Conservation (phyloP, 2,797 vertebrate species). For the Morus bassanus region DNA sequence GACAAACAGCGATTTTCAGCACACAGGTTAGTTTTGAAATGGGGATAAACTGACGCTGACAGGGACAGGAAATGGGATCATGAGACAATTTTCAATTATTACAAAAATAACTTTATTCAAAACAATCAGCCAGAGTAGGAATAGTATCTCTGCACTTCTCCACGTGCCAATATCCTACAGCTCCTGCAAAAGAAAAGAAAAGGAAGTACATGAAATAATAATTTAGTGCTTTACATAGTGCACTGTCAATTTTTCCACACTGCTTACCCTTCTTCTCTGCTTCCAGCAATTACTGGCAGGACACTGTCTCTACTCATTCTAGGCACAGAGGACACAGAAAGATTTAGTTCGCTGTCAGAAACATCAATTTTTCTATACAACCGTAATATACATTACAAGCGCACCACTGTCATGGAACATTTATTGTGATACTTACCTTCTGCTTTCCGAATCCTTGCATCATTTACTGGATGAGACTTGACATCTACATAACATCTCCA, state of each 20-base stretch:
- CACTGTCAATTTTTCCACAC: background rate
- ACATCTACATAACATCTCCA: background rate
- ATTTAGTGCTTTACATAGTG: background rate
- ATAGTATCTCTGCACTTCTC: background rate
- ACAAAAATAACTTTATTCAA: conserved; percentile 23
- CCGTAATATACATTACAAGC: background rate
- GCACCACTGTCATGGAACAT: background rate
- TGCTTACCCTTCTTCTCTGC: conserved; percentile 50
- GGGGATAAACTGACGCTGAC: background rate
- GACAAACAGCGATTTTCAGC: background rate
- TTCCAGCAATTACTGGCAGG: conserved; percentile 26
- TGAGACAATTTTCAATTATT: background rate
- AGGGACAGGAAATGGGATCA: background rate
- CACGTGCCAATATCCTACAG: background rate
- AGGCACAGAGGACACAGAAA: conserved; percentile 45
- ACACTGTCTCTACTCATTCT: conserved; percentile 21
- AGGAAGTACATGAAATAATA: background rate
- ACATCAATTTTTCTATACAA: background rate
- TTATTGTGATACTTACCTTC: conserved; percentile 14
- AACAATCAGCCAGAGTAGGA: background rate
- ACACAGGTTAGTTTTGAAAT: background rate
- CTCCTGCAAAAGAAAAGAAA: conserved; percentile 56
- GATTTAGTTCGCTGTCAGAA: conserved; percentile 31
- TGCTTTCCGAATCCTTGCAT: background rate
- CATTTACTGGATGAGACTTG: background rate